These are phyloP conservation scores for Masticophis lateralis DNA, from an alignment of 2,797 vertebrate species.

Conservation along the genomic window DNA sequence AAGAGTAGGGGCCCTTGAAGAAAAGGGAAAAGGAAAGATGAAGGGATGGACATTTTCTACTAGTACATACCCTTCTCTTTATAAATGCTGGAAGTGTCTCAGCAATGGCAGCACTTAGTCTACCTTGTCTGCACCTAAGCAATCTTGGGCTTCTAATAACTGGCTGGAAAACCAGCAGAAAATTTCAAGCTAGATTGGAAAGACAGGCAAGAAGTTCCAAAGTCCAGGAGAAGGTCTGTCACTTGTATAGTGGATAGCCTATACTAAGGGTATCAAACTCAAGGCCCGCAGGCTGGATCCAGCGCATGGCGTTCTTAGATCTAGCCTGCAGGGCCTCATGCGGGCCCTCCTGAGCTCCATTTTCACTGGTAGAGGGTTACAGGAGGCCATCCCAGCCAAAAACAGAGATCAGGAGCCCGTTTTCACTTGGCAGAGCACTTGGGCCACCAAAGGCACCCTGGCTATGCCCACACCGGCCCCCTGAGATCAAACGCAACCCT, in stretches of 20 bases:
- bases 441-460: too few relatives aligned
- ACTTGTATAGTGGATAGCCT: background rate
- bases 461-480: too few relatives aligned
- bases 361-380: too few relatives aligned
- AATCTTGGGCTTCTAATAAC: background rate
- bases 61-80: background rate
- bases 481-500: too few relatives aligned
- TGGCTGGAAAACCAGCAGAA: background rate
- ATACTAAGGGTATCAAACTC: background rate
- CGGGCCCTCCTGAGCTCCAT: too few relatives aligned
- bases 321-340: too few relatives aligned
- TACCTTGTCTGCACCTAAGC: background rate
- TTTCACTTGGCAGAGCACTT: too few relatives aligned
- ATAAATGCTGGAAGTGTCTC: background rate
- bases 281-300: too few relatives aligned
- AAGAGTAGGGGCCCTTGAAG: background rate
- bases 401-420: too few relatives aligned
- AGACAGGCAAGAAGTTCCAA: background rate
- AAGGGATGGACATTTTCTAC: background rate
- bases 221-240: background rate
- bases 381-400: too few relatives aligned
- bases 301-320: too few relatives aligned
- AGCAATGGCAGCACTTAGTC: background rate
- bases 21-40: background rate
- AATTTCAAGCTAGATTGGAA: background rate